phyloP scores from a whole-genome alignment of 2,888 invertebrate genomes.

The Vannuccia rotundouncinata region DNA sequence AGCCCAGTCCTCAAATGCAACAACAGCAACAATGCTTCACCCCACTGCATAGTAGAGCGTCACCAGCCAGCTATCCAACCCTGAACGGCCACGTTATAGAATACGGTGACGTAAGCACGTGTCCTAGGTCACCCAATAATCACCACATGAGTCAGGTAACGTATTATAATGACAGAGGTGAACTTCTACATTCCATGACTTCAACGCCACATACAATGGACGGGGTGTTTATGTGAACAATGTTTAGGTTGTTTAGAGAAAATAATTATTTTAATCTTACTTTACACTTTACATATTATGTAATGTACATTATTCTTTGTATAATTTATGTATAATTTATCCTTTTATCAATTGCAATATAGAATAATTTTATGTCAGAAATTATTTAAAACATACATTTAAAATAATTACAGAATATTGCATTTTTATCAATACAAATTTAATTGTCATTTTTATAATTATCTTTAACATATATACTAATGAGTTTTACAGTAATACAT shows the following conservation, averaged over 20 bases:
- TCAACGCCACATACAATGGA: not conserved
- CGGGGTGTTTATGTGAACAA: not conserved
- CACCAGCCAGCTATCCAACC: not conserved
- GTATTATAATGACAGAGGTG: not conserved
- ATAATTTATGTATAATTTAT: no score
- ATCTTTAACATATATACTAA: no score
- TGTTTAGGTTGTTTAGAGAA: not conserved
- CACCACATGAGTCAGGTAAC: not conserved
- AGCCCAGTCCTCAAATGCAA: not conserved
- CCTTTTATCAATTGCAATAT: no score
- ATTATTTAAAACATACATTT: no score
- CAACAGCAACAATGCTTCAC: not conserved
- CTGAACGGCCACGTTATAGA: not conserved
- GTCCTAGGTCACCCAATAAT: not conserved
- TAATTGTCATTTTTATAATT: no score
- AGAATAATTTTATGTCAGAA: no score
- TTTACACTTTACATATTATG: no score
- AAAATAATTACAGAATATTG: no score
- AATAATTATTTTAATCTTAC: no score
- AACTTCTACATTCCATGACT: not conserved
- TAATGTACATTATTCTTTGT: no score
- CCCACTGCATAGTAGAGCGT: not conserved
- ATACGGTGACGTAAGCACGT: not conserved
- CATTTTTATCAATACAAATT: no score
- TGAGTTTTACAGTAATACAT: no score